phyloP scores from a whole-genome alignment of 2,797 vertebrate genomes.

The Iguana delicatissima region DNA sequence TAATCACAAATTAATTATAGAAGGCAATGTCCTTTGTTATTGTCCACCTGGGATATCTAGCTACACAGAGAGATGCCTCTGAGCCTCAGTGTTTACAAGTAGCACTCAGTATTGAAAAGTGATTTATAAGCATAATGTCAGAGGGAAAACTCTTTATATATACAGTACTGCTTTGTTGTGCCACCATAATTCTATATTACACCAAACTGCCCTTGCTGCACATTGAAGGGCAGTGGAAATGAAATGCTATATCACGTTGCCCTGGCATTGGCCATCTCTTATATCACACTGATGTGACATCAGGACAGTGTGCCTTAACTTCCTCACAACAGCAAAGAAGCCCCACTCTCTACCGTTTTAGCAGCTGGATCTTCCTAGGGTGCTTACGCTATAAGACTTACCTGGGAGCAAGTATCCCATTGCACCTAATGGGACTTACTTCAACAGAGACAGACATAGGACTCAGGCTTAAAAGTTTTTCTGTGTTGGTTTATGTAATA shows the following conservation, averaged over 20 bases:
- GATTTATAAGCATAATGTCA: constrained; percentile 71
- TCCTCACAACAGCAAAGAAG: fast-evolving
- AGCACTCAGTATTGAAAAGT: constrained; percentile 64
- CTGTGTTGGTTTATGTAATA: fast-evolving
- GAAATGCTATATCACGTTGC: constrained; percentile 60
- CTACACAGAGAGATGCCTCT: constrained; percentile 33
- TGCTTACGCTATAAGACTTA: not conserved
- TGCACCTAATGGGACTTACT: not conserved
- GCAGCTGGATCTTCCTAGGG: fast-evolving
- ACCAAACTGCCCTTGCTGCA: constrained; percentile 68
- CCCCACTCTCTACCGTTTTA: not conserved
- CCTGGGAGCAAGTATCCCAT: not conserved
- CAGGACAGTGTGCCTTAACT: constrained; percentile 27
- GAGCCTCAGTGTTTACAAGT: constrained; percentile 64
- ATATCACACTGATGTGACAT: constrained; percentile 15
- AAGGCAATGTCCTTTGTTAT: not conserved
- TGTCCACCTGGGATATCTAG: constrained; percentile 56
- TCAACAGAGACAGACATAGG: not conserved
- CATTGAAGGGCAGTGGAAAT: constrained; percentile 70
- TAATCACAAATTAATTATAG: constrained; percentile 19
- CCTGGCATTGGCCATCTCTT: constrained; percentile 50
- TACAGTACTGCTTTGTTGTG: constrained; percentile 45
- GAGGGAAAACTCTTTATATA: constrained; percentile 49
- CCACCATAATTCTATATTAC: constrained; percentile 53
- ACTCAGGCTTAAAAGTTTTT: not conserved